Conservation (phyloP, 1,140 invertebrate species). For the Antheraea mylitta region DNA sequence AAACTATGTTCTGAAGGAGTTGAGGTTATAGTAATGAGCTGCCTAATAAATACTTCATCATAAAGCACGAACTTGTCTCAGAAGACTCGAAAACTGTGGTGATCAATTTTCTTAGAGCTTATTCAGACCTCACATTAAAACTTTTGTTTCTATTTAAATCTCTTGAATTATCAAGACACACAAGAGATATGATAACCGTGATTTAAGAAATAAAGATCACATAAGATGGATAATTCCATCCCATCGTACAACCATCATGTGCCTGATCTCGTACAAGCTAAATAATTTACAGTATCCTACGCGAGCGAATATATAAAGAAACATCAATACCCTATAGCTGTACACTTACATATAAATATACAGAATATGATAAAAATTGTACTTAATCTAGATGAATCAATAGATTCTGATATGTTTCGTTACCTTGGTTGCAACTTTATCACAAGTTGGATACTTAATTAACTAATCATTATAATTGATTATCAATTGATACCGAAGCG, state of each 20-base stretch:
- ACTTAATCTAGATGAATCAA: conserved; percentile 62
- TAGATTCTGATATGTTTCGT: conserved; percentile 78
- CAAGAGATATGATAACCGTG: no score
- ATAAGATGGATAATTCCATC: neutral
- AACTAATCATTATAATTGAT: conserved; percentile 67
- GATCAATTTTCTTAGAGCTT: no score
- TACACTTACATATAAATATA: conserved; percentile 11
- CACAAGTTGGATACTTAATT: conserved; percentile 69
- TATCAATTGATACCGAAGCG: conserved; percentile 27
- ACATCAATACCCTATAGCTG: neutral
- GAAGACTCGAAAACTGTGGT: no score
- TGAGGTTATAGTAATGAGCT: no score
- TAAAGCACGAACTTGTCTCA: no score
- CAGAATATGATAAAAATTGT: conserved; percentile 18
- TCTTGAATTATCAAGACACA: no score
- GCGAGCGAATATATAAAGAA: neutral
- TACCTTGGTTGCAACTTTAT: conserved; percentile 78
- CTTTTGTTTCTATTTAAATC: no score
- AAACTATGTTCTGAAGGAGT: no score
- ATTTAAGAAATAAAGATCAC: no score
- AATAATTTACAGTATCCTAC: neutral
- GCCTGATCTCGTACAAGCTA: neutral
- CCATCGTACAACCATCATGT: neutral
- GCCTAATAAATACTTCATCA: no score
- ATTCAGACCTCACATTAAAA: no score